A percentile compares a stretch with the other conserved stretches of the same genome.
These are phyloP conservation scores for Chymomyza caudatula DNA, from an alignment of 2,888 invertebrate species.

Conservation along the genomic window DNA sequence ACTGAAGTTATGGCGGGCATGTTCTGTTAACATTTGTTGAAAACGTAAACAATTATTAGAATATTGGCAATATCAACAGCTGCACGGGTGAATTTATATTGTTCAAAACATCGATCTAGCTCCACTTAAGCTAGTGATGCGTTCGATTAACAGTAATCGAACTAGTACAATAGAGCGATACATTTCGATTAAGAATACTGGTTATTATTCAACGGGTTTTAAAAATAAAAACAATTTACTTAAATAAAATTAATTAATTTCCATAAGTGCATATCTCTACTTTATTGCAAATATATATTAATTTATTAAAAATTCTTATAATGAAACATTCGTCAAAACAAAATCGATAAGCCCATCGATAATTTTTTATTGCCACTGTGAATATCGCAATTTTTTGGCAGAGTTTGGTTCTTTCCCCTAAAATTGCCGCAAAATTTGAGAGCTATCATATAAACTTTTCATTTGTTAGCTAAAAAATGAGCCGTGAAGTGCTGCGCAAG, in stretches of 20 bases:
- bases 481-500: slow-evolving; percentile 83
- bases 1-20: not conserved
- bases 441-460: not conserved
- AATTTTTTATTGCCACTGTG: not conserved
- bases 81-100: not conserved
- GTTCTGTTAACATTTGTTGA: slow-evolving; percentile 9
- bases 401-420: not conserved
- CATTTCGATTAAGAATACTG: not conserved
- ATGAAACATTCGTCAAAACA: no score
- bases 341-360: not conserved
- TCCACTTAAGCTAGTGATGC: no score
- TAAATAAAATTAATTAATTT: no score
- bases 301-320: no score
- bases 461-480: slow-evolving; percentile 52
- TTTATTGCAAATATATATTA: no score
- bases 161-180: not conserved
- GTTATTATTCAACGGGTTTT: no score
- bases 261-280: no score
- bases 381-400: not conserved
- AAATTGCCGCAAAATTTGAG: not conserved
- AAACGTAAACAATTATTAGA: not conserved
- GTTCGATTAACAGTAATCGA: not conserved
- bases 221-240: no score
- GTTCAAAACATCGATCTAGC: not conserved
- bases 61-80: not conserved